Conservation (phyloP, 2,888 invertebrate genomes). For the Tetrapedia diversipes region DNA sequence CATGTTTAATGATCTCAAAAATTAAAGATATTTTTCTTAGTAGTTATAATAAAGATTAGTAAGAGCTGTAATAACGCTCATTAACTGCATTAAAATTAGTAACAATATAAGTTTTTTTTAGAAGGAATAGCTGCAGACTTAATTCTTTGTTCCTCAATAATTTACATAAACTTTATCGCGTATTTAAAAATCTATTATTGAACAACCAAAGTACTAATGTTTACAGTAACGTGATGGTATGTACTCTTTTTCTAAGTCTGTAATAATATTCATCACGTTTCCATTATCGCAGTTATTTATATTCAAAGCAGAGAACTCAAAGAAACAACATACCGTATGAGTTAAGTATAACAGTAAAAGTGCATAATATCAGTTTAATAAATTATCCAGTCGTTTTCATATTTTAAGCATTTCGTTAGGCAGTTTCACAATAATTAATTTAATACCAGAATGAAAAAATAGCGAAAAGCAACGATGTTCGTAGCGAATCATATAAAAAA, state of each 20-base stretch:
- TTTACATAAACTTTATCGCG: too few species aligned
- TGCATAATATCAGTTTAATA: not conserved
- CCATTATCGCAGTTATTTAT: not conserved
- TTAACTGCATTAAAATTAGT: too few species aligned
- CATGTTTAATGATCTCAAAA: not conserved
- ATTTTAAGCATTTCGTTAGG: not conserved
- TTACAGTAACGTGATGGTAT: not conserved
- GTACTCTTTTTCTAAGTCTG: not conserved
- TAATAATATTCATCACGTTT: not conserved
- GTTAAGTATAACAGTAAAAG: not conserved
- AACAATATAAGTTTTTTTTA: too few species aligned
- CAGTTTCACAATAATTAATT: not conserved
- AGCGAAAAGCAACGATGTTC: not conserved
- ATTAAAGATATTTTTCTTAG: too few species aligned
- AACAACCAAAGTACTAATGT: not conserved
- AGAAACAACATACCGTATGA: not conserved
- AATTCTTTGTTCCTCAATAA: too few species aligned
- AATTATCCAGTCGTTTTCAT: not conserved
- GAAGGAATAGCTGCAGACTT: too few species aligned
- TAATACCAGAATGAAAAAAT: not conserved
- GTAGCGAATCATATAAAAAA: not conserved
- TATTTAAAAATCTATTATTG: too few species aligned
- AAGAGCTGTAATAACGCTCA: too few species aligned
- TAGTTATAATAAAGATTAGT: too few species aligned
- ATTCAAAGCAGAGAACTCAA: not conserved